Base-by-base conservation (phyloP, 1,140 invertebrate genomes). In the Leptinotarsa texana region DNA sequence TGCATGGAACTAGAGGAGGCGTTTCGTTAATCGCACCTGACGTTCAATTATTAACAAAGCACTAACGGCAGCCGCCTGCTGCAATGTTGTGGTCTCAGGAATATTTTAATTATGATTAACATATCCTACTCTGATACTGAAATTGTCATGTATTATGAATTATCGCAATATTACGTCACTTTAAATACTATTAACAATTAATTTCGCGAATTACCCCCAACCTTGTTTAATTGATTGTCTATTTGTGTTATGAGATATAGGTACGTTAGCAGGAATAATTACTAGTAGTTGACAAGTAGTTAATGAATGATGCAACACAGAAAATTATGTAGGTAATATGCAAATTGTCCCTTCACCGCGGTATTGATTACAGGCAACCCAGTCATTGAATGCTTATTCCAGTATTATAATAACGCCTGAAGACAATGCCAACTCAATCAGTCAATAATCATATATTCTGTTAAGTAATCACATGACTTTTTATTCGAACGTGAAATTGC, bases 81-180 rank as follows among this genome's bases (percentile, higher is more conserved):
- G 73, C 77, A 69, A 74, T 66, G 75, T 73, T 80, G 79, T 74
- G 79, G 80, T 78, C 75, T 68, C 74, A 70, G 75, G 76, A 49
- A 78, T 81, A 82, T 82, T 81, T 80, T 82, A 82, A 82, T 82
- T 82, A 80, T 81, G 81, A 82, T 82, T 80, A 80, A 82, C 80
- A 57, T 57, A 57, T 57, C 51, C 51, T 57, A 57, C 51, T 57
- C n/a, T 57, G 51, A 57, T 73, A 69, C 73, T 65, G 48, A 49
- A 75, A 79, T 74, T 78, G 74, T 76, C 75, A 77, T 74, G 76
- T 79, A 81, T 75, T 77, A 80, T 78, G 79, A 80, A 81, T 81
- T 80, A 80, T 77, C 79, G 66, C 79, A 75, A 69, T 73, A 72
- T 57, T 57, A 57, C n/a, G 78, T 79, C 78, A 78, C 75, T 72